phyloP scores from a whole-genome alignment of 2,113 vertebrate species.

The Aptenodytes forsteri region DNA sequence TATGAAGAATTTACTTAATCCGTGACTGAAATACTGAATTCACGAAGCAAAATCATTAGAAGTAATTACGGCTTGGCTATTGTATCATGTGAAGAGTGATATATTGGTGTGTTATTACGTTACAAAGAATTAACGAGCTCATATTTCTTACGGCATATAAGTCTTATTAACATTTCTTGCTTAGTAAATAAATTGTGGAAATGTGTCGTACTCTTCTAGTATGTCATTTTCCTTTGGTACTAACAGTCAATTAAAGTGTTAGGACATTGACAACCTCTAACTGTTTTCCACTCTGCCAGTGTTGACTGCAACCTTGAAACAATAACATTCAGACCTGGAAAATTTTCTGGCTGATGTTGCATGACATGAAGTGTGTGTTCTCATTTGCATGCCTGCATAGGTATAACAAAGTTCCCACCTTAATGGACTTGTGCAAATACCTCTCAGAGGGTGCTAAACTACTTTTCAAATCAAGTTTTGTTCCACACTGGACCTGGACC shows the following conservation, averaged over 20 bases:
- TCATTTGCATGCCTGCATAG: constrained; percentile 41
- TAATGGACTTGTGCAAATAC: constrained; percentile 20
- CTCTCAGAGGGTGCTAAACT: background rate
- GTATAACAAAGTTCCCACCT: constrained; percentile 30
- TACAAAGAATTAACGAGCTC: background rate
- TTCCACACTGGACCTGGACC: background rate
- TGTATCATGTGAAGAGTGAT: background rate
- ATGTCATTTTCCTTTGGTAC: background rate
- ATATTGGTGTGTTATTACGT: background rate
- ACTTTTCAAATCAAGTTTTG: background rate
- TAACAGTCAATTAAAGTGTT: constrained; percentile 39
- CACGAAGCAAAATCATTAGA: background rate
- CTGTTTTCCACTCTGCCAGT: background rate
- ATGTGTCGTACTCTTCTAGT: background rate
- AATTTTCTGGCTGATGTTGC: constrained; percentile 15
- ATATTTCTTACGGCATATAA: background rate
- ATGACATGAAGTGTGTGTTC: constrained; percentile 1
- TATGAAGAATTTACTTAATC: background rate
- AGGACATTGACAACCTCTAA: background rate
- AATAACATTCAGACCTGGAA: constrained; percentile 6
- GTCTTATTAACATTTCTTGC: background rate
- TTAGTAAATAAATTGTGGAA: constrained; percentile 32
- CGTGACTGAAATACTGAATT: background rate
- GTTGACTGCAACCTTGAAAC: constrained; percentile 15
- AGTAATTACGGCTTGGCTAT: background rate